Evolutionary conservation across 2,888 invertebrate species (phyloP).

Genomic region (Nomada hirtipes): DNA sequence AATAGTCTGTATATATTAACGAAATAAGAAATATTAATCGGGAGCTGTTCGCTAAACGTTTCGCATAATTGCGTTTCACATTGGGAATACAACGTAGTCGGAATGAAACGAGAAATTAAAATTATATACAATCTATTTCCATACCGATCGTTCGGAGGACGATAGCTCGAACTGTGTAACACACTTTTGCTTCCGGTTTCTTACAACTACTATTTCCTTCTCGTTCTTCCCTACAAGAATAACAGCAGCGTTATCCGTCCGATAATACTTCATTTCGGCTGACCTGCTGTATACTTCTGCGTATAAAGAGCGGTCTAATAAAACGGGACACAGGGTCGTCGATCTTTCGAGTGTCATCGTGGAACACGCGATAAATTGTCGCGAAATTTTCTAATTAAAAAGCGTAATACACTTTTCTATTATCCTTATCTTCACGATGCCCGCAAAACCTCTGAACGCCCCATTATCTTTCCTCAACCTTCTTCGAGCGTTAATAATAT

Average conservation of each 20-base stretch:
- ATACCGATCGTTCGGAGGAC: not conserved
- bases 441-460: not conserved
- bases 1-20: not conserved
- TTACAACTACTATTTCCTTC: not conserved
- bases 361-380: conserved; percentile 9
- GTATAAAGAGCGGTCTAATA: conserved; percentile 61
- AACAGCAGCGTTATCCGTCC: not conserved
- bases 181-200: not conserved
- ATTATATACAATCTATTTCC: not conserved
- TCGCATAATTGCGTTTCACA: not conserved
- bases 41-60: not conserved
- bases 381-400: conserved; percentile 31
- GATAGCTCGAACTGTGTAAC: not conserved
- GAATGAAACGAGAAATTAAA: not conserved
- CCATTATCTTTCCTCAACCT: not conserved
- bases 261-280: conserved; percentile 41
- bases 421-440: conserved; percentile 8
- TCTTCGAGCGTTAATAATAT: not conserved
- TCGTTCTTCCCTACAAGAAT: not conserved
- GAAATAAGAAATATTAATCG: not conserved
- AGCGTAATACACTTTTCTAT: conserved; percentile 40
- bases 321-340: conserved; percentile 61
- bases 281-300: conserved; percentile 48
- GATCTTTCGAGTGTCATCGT: conserved; percentile 67
- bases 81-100: not conserved